Evolutionary conservation across 2,888 invertebrate species (phyloP).

Genomic region (Doris montereyensis): DNA sequence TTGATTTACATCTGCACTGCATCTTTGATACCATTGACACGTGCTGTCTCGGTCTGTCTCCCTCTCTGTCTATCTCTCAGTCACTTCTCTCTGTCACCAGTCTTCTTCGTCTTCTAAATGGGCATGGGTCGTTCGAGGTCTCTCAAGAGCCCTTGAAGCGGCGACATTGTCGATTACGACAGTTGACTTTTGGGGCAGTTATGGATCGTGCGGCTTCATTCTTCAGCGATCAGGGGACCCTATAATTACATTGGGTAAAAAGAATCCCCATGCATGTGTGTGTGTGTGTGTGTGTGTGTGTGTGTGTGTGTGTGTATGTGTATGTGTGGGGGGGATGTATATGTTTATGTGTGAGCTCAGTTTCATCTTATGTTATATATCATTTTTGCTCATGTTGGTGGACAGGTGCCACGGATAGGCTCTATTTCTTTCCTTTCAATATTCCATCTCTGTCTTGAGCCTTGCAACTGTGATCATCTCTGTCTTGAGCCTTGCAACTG

Average conservation of each 20-base stretch:
- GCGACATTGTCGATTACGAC: too few species aligned
- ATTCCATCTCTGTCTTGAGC: background rate
- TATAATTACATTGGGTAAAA: too few species aligned
- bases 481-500: too few species aligned
- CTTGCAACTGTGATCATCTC: background rate
- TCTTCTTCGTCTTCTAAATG: background rate
- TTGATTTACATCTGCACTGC: too few species aligned
- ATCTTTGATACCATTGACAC: too few species aligned
- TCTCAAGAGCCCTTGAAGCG: background rate
- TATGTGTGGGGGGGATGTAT: too few species aligned
- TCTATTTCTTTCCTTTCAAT: background rate
- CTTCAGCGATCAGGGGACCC: too few species aligned
- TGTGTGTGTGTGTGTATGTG: background rate
- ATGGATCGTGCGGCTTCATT: too few species aligned
- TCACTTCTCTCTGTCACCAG: background rate
- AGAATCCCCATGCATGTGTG: background rate
- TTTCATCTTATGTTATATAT: too few species aligned
- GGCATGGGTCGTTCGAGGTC: background rate
- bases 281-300: slow-evolving; percentile 18
- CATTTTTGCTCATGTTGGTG: too few species aligned
- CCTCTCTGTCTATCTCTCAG: background rate
- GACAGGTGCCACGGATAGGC: background rate
- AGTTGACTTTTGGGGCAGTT: too few species aligned
- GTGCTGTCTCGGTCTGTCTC: slow-evolving; percentile 71
- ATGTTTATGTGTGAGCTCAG: too few species aligned